These are phyloP conservation scores for Amphilophus citrinellus DNA, from an alignment of 2,113 vertebrate species.

Conservation along the genomic window DNA sequence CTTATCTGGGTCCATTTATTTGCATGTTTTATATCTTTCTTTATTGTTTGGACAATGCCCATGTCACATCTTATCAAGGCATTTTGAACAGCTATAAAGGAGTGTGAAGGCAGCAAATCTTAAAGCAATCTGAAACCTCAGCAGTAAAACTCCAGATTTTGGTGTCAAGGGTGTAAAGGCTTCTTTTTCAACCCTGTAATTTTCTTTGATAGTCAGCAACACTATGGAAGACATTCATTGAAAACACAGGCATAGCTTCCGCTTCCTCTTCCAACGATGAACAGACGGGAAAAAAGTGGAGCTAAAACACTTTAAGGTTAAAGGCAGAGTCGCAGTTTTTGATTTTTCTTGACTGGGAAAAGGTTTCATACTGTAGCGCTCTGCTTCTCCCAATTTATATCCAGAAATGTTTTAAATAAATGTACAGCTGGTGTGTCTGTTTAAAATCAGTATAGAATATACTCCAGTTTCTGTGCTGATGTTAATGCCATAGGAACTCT, in stretches of 20 bases:
- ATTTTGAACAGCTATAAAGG: neutral
- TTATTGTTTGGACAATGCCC: neutral
- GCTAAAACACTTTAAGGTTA: neutral
- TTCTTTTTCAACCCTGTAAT: neutral
- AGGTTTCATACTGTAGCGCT: neutral
- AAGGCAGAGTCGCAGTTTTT: neutral
- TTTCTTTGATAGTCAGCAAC: neutral
- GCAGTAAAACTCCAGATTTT: neutral
- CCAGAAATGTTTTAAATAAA: neutral
- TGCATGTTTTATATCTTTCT: neutral
- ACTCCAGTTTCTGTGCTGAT: neutral
- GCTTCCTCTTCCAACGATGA: neutral
- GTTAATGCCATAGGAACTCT: neutral
- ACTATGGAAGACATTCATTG: neutral
- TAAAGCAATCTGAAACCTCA: neutral
- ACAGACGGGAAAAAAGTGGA: neutral
- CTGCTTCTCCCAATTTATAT: neutral
- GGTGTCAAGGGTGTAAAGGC: slow-evolving; percentile 1
- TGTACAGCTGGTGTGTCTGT: neutral
- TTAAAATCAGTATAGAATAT: no score
- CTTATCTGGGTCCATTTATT: neutral
- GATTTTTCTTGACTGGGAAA: neutral
- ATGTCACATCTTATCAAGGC: neutral
- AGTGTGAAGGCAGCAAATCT: slow-evolving; percentile 20
- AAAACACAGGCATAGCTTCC: neutral